Evolutionary conservation across 2,797 vertebrate genomes (phyloP).

Genomic region (Crotalus adamanteus): DNA sequence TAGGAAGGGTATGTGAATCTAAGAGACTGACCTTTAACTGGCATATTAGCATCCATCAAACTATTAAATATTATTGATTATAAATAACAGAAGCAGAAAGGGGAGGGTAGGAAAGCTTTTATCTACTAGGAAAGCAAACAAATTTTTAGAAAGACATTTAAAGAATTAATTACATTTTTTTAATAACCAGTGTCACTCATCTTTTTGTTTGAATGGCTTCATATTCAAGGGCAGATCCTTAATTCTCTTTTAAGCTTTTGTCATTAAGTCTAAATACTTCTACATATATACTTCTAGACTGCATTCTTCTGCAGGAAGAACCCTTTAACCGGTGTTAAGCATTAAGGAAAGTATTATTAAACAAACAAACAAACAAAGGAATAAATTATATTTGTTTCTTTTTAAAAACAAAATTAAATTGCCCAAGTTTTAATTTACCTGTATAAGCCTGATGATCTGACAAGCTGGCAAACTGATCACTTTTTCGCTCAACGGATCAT

Average conservation of each 20-base stretch:
- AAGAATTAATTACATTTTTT: slow-evolving; percentile 5
- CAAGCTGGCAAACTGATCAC: neutral
- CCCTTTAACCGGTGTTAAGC: neutral
- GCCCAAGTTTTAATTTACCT: neutral
- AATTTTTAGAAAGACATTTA: neutral
- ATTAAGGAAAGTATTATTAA: neutral
- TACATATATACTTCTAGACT: neutral
- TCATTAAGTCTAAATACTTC: neutral
- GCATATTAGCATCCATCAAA: neutral
- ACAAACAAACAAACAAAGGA: neutral
- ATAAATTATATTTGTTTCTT: accelerated
- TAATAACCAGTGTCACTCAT: neutral
- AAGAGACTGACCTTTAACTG: neutral
- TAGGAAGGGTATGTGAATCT: no score
- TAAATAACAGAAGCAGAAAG: neutral
- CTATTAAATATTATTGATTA: neutral
- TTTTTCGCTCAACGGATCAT: neutral
- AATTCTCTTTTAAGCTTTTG: neutral
- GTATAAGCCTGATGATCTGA: neutral
- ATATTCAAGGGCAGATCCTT: slow-evolving; percentile 2
- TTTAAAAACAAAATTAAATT: neutral
- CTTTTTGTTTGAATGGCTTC: neutral
- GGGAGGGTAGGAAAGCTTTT: neutral
- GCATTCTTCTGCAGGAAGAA: neutral
- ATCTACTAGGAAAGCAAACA: neutral